Conservation (phyloP, 2,113 vertebrate genomes). For the Globicephala melas region DNA sequence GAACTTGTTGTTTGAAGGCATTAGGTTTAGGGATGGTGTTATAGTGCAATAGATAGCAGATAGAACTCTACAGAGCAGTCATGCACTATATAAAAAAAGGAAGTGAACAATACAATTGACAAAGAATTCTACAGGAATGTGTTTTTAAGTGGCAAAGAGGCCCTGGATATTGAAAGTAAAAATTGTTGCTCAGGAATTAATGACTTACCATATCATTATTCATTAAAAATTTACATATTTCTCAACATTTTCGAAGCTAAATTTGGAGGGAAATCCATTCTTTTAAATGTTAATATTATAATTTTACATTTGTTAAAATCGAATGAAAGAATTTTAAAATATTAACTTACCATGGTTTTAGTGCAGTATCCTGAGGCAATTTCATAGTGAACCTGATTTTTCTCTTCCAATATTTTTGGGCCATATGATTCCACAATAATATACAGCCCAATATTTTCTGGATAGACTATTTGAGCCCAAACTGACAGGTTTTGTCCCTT, state of each 20-base stretch:
- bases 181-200: background rate
- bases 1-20: background rate
- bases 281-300: background rate
- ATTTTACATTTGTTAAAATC: constrained; percentile 13
- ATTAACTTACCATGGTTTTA: constrained; percentile 66
- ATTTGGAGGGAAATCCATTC: background rate
- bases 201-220: background rate
- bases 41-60: background rate
- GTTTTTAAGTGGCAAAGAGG: background rate
- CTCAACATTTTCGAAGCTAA: background rate
- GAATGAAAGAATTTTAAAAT: constrained; percentile 11
- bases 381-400: background rate
- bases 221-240: background rate
- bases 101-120: background rate
- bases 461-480: constrained; percentile 69
- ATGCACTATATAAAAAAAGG: background rate
- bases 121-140: background rate
- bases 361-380: constrained; percentile 52
- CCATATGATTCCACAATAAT: constrained; percentile 47
- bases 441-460: constrained; percentile 55
- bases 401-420: constrained; percentile 39
- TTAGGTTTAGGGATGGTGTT: background rate
- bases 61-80: background rate
- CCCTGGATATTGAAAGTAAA: background rate
- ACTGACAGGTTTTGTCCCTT: constrained; percentile 39